Base-by-base conservation (phyloP, 2,888 invertebrate genomes). In the Drosophila conformis region DNA sequence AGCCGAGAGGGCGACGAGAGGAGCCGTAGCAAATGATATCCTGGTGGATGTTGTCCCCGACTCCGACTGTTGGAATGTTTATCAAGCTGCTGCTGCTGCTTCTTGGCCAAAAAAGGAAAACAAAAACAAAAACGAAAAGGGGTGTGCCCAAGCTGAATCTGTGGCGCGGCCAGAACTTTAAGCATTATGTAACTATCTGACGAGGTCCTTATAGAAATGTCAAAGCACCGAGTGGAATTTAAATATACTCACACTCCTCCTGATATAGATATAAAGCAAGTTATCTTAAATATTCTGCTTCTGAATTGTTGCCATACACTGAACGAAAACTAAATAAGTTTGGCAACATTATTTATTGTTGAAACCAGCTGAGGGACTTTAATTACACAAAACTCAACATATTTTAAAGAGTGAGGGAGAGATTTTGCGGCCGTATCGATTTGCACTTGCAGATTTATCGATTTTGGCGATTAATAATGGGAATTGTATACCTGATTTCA, bases 131-230 rank as follows among this genome's bases (percentile, higher is more conserved):
- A 27, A 33, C 0, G 42, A n/a, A 78, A 71, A 68, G 62, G 72
- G 80, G 61, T 65, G 77, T 71, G 54, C 25, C 51, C 54, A 49
- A 67, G 51, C 18, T 8, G 31, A 67, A 46, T 58, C 59, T 63
- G 38, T 10, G 40, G 18, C 29, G n/a, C 38, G 53, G 21, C 54
- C 42, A 53, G 40, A 74, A 74, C 60, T 74, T 56, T 36, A 60
- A 25, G 57, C 71, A 66, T 79, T 79, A 75, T 60, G 40, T 21
- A 79, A 57, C 75, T 11, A n/a, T 40, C 38, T 33, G 49, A 18
- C 2, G 29, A 15, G 6, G 7, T 10, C 10, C 46, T 38, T 10
- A 60, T 35, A 38, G 38, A 70, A 54, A 69, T 63, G 42, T 57
- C 60, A 53, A 38, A 42, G 11, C 25, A 29, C 31, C 8, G 25